These are phyloP conservation scores for Drosophila buzzatii DNA, from an alignment of 2,888 invertebrate species.

Conservation along the genomic window DNA sequence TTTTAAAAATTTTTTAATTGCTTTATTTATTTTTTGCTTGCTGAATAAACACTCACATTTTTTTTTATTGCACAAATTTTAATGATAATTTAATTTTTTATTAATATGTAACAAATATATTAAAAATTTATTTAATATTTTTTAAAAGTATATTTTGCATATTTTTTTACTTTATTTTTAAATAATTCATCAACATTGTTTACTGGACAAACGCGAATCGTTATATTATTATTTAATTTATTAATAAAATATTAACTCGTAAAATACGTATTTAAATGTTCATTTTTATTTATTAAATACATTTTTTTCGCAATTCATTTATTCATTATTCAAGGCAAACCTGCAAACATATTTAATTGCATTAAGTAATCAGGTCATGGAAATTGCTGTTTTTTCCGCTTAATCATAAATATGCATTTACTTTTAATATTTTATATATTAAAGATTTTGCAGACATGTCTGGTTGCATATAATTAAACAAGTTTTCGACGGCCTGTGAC, in stretches of 20 bases:
- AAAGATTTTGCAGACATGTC: constrained; percentile 4
- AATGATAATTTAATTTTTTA: too few relatives aligned
- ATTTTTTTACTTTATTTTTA: background rate
- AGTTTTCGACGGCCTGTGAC: background rate
- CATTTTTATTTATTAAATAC: background rate
- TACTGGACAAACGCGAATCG: too few relatives aligned
- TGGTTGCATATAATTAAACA: background rate
- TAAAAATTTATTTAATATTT: background rate
- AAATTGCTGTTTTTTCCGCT: background rate
- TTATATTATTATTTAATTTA: background rate
- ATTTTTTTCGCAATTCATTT: background rate
- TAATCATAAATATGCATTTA: background rate
- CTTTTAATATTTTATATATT: background rate
- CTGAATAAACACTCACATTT: too few relatives aligned
- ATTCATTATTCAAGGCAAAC: background rate
- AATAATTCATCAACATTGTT: too few relatives aligned
- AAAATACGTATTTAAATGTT: background rate
- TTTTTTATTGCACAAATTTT: too few relatives aligned
- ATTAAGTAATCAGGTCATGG: constrained; percentile 1
- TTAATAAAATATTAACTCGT: background rate
- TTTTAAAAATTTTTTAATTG: too few relatives aligned
- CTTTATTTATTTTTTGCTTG: too few relatives aligned
- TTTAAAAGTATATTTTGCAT: background rate
- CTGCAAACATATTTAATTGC: background rate
- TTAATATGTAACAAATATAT: too few relatives aligned